These are phyloP conservation scores for Papilio glaucus DNA, from an alignment of 1,140 invertebrate genomes.

Conservation along the genomic window DNA sequence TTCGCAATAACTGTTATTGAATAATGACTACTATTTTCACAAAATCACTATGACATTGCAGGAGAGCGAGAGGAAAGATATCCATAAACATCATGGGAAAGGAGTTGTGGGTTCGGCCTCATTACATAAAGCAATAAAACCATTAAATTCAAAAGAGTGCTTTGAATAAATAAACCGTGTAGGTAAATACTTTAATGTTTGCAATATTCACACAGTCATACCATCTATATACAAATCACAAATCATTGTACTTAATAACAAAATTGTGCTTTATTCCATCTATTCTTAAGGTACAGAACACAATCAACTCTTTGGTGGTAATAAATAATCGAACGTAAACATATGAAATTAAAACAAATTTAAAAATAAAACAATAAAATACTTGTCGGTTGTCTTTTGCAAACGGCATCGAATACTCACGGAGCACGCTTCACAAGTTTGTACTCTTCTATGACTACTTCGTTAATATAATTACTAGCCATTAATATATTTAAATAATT, in stretches of 20 bases:
- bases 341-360: slow-evolving; percentile 54
- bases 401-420: slow-evolving; percentile 51
- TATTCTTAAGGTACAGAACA: slow-evolving; percentile 57
- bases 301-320: slow-evolving; percentile 54
- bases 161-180: slow-evolving; percentile 43
- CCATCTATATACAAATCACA: slow-evolving; percentile 76
- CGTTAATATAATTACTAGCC: slow-evolving; percentile 61
- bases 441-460: slow-evolving; percentile 74
- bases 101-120: neutral
- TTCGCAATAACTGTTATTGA: no score
- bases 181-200: slow-evolving; percentile 82
- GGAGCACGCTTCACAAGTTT: slow-evolving; percentile 58
- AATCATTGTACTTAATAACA: slow-evolving; percentile 76
- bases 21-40: no score
- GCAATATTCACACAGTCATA: slow-evolving; percentile 81
- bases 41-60: no score
- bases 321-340: slow-evolving; percentile 64
- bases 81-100: no score
- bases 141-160: neutral
- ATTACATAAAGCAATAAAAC: neutral
- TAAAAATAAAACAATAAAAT: slow-evolving; percentile 54
- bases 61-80: no score
- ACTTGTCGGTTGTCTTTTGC: slow-evolving; percentile 55
- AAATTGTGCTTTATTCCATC: slow-evolving; percentile 77
- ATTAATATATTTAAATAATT: slow-evolving; percentile 46